Evolutionary conservation across 2,113 vertebrate species (phyloP), one percentile per base, ranked within the genome.

Genomic region (Hippocampus guttulatus): DNA sequence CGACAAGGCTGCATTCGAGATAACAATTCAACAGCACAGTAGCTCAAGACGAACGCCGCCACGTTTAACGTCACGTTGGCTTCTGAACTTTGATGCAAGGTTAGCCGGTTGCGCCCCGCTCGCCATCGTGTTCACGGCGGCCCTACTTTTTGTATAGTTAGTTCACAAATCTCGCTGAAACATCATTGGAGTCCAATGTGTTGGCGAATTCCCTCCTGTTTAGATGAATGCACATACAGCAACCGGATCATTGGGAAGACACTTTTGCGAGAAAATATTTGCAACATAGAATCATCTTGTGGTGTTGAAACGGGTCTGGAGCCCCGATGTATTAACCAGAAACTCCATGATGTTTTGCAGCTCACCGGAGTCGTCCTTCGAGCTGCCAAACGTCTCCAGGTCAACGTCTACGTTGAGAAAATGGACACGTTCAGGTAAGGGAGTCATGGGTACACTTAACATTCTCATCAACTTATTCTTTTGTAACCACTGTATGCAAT

Each of bases 321-420:
- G 43, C 43, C 43, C 33, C 33, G 2, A 5, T 54, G 8, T 52
- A 45, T 14, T 1, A 16, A 16, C 5, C 7, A 54, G 7, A 52
- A 21, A 52, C 51, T 21, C 6, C 5, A 5, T 60, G 25, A 41
- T 76, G 67, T 87, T 81, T 81, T 49, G 18, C 91, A 99, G 97
- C 90, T 97, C 40, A 99, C 96, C 4, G 97, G 97, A 64, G 63
- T 95, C 1, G 76, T 98, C 66, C 77, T 98, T 49, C 92, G 68
- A 84, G 95, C 92, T 49, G 94, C 94, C 52, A 98, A 97, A 85
- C 85, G 95, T 75, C 85, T 97, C 73, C 97, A 99, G 85, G 54
- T 98, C 87, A 99, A 99, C 0, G 87, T 94, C 71, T 92, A 90
- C 0, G 67, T 98, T 4, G 85, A 90, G 80, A 91, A 94, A 73